phyloP scores from a whole-genome alignment of 1,140 invertebrate species.

The Drosophila biarmipes region DNA sequence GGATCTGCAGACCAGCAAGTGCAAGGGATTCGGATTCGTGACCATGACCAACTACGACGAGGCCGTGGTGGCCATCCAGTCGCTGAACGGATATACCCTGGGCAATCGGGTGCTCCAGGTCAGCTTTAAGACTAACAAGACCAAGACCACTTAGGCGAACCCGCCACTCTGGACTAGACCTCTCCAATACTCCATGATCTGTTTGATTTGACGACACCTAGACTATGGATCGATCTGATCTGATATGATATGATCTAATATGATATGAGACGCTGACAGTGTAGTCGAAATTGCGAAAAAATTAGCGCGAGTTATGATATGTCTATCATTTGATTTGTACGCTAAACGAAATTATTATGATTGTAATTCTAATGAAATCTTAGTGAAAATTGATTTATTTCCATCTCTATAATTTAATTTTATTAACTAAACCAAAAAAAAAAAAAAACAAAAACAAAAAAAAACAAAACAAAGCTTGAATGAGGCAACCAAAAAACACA shows the following conservation, averaged over 20 bases:
- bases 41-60: constrained; percentile 98
- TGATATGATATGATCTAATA: constrained; percentile 27
- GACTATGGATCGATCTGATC: constrained; percentile 15
- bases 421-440: constrained; percentile 35
- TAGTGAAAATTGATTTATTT: constrained; percentile 76
- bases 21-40: constrained; percentile 97
- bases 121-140: constrained; percentile 94
- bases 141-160: constrained; percentile 85
- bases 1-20: constrained; percentile 95
- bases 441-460: constrained; percentile 9
- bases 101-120: constrained; percentile 95
- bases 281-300: constrained; percentile 63
- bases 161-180: constrained; percentile 20
- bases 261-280: constrained; percentile 36
- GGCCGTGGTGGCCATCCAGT: constrained; percentile 94
- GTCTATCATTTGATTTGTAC: constrained; percentile 52
- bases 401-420: constrained; percentile 54
- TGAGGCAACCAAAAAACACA: constrained; percentile 59
- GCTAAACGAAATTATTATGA: constrained; percentile 72
- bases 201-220: constrained; percentile 42
- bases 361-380: constrained; percentile 63
- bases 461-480: constrained; percentile 68
- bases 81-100: constrained; percentile 94
- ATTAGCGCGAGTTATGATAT: constrained; percentile 22
- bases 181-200: constrained; percentile 49